phyloP scores from a whole-genome alignment of 2,888 invertebrate species.

The Fragum sueziense region DNA sequence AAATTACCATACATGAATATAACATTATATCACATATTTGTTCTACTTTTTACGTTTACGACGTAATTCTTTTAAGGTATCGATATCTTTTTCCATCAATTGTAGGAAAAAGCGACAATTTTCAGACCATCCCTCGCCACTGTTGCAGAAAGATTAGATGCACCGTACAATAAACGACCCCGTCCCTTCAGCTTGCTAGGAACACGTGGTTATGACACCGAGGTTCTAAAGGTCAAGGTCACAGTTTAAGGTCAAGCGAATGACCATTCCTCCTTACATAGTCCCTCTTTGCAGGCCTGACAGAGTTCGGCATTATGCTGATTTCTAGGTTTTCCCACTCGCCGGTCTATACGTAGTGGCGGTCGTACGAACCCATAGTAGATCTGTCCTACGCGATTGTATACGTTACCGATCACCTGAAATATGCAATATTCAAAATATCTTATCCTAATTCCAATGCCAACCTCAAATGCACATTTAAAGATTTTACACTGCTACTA shows the following conservation, averaged over 20 bases:
- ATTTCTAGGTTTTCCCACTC: slow-evolving; percentile 83
- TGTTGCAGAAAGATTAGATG: too few species aligned
- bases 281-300: slow-evolving; percentile 83
- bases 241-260: slow-evolving; percentile 66
- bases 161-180: too few species aligned
- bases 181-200: not conserved
- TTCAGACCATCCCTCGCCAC: too few species aligned
- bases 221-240: not conserved
- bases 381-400: slow-evolving; percentile 82
- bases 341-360: slow-evolving; percentile 81
- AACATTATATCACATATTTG: too few species aligned
- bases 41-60: too few species aligned
- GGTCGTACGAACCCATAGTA: slow-evolving; percentile 82
- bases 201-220: not conserved
- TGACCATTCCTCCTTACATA: slow-evolving; percentile 78
- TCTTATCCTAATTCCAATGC: too few species aligned
- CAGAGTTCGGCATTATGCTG: slow-evolving; percentile 83
- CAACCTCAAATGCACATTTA: too few species aligned
- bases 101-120: too few species aligned
- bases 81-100: too few species aligned
- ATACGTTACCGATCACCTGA: slow-evolving; percentile 83
- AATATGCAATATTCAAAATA: slow-evolving; percentile 32
- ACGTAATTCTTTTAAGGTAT: too few species aligned
- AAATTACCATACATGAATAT: too few species aligned
- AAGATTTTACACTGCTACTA: too few species aligned